Percentiles rank a stretch among this genome's conserved stretches.
Evolutionary conservation across 2,113 vertebrate genomes (phyloP).

Genomic region (Taurulus bubalis): DNA sequence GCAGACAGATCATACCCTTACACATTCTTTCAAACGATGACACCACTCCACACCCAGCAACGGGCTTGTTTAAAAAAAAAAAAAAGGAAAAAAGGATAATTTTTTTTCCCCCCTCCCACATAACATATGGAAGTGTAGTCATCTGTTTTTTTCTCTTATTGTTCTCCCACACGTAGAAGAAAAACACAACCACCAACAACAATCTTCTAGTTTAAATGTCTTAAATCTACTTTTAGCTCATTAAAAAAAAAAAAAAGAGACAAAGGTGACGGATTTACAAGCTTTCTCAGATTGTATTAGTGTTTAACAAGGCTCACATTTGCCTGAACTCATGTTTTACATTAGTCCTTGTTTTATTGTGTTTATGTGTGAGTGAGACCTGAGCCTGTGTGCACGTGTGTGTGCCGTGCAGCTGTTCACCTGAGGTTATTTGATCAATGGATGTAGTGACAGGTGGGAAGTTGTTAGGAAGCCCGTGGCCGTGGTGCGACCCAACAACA

Average conservation of each 20-base stretch:
- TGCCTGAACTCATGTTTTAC: conserved; percentile 42
- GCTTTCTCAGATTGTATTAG: conserved; percentile 23
- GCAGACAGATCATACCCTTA: conserved; percentile 40
- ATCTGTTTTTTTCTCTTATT: conserved; percentile 2
- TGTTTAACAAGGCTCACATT: conserved; percentile 32
- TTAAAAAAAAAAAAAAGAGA: conserved; percentile 22
- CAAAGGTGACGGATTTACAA: conserved; percentile 46
- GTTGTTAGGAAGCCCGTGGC: conserved; percentile 20
- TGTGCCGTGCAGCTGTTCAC: conserved; percentile 63
- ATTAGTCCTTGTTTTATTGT: conserved; percentile 36
- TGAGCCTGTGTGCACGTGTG: not conserved
- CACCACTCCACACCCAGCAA: conserved; percentile 63
- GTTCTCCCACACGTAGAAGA: not conserved
- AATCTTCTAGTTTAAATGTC: conserved; percentile 18
- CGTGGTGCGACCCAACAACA: conserved; percentile 27
- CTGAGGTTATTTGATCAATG: conserved; percentile 55
- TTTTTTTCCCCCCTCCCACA: conserved; percentile 29
- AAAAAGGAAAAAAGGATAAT: not conserved
- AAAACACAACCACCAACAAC: conserved; percentile 4
- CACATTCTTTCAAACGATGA: conserved; percentile 56
- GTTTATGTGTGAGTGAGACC: conserved; percentile 20
- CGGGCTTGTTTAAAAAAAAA: conserved; percentile 13
- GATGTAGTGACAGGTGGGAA: conserved; percentile 52
- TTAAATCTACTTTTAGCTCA: conserved; percentile 14
- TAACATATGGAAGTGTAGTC: conserved; percentile 36